Base-by-base conservation (phyloP, 2,797 vertebrate genomes). In the Alectoris magna region DNA sequence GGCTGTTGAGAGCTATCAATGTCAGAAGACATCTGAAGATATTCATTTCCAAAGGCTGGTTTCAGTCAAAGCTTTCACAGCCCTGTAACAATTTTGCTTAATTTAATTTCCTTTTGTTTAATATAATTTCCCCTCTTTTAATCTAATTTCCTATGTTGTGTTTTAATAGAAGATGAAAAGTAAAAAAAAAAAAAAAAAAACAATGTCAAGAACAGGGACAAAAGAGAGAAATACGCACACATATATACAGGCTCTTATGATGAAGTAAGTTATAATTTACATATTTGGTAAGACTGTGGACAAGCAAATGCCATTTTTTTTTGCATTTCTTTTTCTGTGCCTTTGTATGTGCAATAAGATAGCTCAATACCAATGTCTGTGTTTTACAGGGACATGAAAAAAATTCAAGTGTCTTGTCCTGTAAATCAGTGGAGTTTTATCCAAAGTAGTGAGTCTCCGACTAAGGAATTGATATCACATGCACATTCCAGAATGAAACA, bases 91-190 rank as follows among this genome's bases (percentile, higher is more conserved):
- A 87, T 92, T 94, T 90, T 92, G n/a, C 38, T 88, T 95, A 94
- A 97, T 96, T 95, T 94, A 93, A 96, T 97, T 97, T 97, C 93
- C 96, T 96, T 92, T 95, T 62, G 55, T 81, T 95, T 95, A 95
- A 93, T 93, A 56, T 44, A 78, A 93, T 97, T 96, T 96, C 87
- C 93, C 29, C 34, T 84, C 70, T 73, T 73, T 90, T 92, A 95
- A 97, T 96, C 76, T 81, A 82, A 96, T 96, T 96, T 97, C 84
- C 95, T 74, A 84, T 91, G 92, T 95, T 95, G 67, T 95, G 78
- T 93, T 96, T 95, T 89, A 96, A 95, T 94, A 93, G 64, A 78
- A 87, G 74, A 91, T 71, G 89, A 95, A 95, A 92, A 81, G 87
- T 89, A 84, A 79, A 94, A 95, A 94, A 75, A 76, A 92, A 94